These are phyloP conservation scores for Pycnonotus jocosus DNA, from an alignment of 2,113 vertebrate species.

Conservation along the genomic window DNA sequence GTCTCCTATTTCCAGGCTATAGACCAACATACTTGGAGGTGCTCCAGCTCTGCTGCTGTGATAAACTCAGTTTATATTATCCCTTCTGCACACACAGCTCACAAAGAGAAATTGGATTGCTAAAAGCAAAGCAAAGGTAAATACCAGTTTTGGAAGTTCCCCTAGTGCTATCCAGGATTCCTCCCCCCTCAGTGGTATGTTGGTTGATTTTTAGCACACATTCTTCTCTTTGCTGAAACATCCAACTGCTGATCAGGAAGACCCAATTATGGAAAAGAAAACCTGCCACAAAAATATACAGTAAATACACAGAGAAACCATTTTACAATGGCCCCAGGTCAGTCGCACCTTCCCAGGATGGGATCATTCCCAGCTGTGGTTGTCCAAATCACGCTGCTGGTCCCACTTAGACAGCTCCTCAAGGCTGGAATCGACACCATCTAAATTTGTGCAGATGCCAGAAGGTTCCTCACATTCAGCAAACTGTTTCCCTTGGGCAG, in stretches of 20 bases:
- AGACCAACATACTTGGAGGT: not conserved
- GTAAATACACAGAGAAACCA: not conserved
- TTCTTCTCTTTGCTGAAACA: not conserved
- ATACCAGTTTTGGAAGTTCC: not conserved
- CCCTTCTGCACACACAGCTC: not conserved
- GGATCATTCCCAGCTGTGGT: not conserved
- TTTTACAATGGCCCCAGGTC: not conserved
- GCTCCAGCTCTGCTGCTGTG: not conserved
- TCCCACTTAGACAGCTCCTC: not conserved
- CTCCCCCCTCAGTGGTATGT: not conserved
- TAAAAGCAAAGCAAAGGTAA: not conserved
- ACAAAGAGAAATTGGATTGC: not conserved
- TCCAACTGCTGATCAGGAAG: not conserved
- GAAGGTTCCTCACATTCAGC: not conserved
- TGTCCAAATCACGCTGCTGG: not conserved
- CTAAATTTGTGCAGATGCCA: not conserved
- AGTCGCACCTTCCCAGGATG: not conserved
- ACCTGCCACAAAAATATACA: not conserved
- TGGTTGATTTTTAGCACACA: not conserved
- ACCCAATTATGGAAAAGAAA: not conserved
- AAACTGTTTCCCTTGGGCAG: not conserved
- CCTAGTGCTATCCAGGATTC: not conserved
- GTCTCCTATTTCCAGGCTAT: not conserved
- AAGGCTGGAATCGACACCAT: not conserved
- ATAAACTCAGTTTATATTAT: not conserved